These are phyloP conservation scores for Archegozetes longisetosus DNA, from an alignment of 1,140 invertebrate genomes.

Conservation along the genomic window DNA sequence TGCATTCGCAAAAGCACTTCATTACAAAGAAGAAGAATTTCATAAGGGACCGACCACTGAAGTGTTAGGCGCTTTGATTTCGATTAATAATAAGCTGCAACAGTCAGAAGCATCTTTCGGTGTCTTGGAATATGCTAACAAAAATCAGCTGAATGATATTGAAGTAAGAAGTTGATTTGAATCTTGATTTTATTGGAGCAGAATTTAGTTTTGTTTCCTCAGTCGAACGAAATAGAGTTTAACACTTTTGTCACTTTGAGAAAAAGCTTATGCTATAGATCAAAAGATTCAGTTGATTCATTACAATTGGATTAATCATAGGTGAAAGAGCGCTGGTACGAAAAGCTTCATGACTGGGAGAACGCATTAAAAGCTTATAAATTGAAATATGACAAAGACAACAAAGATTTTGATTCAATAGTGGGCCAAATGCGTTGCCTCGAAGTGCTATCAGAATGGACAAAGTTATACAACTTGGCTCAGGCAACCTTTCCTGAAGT, in stretches of 20 bases:
- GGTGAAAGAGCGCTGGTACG: slow-evolving; percentile 94
- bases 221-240: too few relatives aligned
- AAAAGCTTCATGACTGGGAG: slow-evolving; percentile 97
- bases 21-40: slow-evolving; percentile 98
- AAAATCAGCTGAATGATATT: slow-evolving; percentile 42
- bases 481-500: slow-evolving; percentile 51
- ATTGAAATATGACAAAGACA: slow-evolving; percentile 27
- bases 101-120: slow-evolving; percentile 93
- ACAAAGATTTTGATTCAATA: slow-evolving; percentile 58
- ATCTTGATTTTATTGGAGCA: too few relatives aligned
- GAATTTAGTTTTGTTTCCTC: too few relatives aligned
- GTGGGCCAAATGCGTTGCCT: slow-evolving; percentile 90
- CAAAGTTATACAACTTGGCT: slow-evolving; percentile 58
- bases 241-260: too few relatives aligned
- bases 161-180: too few relatives aligned
- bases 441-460: slow-evolving; percentile 94
- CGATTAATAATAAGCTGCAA: slow-evolving; percentile 97
- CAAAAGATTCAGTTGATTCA: too few relatives aligned
- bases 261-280: too few relatives aligned
- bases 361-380: slow-evolving; percentile 76
- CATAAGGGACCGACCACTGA: slow-evolving; percentile 44
- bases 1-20: slow-evolving; percentile 87
- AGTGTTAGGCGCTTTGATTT: slow-evolving; percentile 81
- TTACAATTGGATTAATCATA: too few relatives aligned
- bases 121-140: slow-evolving; percentile 74